phyloP scores from a whole-genome alignment of 2,113 vertebrate genomes.

The Nettapus auritus region DNA sequence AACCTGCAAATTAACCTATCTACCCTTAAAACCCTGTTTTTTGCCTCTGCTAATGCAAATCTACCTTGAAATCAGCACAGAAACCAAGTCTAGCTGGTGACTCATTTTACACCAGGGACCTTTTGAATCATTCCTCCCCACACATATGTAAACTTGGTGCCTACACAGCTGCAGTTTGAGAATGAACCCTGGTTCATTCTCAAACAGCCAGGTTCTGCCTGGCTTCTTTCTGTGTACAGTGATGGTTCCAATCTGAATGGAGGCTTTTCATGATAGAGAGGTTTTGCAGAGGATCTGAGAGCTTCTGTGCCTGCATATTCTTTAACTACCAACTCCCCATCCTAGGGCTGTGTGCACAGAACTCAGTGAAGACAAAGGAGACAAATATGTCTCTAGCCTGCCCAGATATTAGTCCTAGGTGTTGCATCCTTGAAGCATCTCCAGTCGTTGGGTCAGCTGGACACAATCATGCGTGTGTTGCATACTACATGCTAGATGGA shows the following conservation, averaged over 20 bases:
- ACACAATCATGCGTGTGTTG: rapidly evolving
- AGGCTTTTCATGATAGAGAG: background rate
- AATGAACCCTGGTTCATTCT: background rate
- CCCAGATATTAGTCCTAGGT: background rate
- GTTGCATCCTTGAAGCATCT: background rate
- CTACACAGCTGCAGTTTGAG: background rate
- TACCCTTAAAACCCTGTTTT: background rate
- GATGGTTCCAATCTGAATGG: background rate
- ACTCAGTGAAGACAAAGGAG: background rate
- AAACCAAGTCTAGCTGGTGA: background rate
- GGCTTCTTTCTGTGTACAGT: background rate
- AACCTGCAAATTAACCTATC: background rate
- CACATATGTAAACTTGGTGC: background rate
- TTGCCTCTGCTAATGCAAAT: background rate
- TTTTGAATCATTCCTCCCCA: background rate
- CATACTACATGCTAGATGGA: background rate
- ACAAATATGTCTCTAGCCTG: background rate
- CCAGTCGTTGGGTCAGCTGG: background rate
- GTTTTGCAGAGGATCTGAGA: background rate
- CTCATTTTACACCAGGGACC: background rate
- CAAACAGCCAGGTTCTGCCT: too few relatives aligned
- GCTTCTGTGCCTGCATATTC: rapidly evolving
- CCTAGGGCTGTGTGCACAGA: background rate
- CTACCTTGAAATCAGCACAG: background rate
- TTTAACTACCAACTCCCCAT: background rate